These are phyloP conservation scores for Pachyrhynchus sulphureomaculatus DNA, from an alignment of 1,140 invertebrate genomes.

Conservation along the genomic window DNA sequence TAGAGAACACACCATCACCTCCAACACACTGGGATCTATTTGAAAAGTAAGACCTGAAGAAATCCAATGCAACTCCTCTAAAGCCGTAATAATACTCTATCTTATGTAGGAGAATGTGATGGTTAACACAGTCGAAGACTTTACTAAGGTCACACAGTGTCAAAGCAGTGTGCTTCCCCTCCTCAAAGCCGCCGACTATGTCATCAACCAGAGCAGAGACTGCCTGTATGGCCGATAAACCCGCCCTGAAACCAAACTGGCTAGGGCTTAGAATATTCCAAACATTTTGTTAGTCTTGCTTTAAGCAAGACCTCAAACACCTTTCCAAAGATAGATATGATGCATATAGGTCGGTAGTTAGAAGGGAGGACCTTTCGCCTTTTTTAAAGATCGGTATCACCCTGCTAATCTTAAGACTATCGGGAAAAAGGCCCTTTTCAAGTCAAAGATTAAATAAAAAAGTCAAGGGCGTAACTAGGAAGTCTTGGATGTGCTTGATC, in stretches of 20 bases:
- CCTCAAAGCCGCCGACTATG: conserved; percentile 15
- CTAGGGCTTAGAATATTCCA: conserved; percentile 24
- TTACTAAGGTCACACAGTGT: conserved; percentile 26
- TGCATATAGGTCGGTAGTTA: conserved; percentile 32
- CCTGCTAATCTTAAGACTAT: conserved; percentile 28
- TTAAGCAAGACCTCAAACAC: conserved; percentile 31
- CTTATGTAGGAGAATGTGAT: conserved; percentile 7
- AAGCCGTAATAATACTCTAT: background rate
- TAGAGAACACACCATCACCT: background rate
- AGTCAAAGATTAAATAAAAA: conserved; percentile 21
- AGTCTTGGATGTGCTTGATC: background rate
- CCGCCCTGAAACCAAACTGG: conserved; percentile 30
- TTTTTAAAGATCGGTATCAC: conserved; percentile 34
- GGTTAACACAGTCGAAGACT: conserved; percentile 31
- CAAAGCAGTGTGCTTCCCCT: background rate
- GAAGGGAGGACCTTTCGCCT: conserved; percentile 14
- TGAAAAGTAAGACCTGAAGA: background rate
- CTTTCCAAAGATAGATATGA: conserved; percentile 29
- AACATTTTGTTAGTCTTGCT: conserved; percentile 21
- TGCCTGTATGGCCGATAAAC: conserved; percentile 27
- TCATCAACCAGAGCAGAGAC: conserved; percentile 17
- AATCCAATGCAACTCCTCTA: background rate
- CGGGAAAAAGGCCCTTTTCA: conserved; percentile 21
- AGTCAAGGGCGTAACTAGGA: conserved; percentile 4
- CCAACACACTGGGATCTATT: background rate